Evolutionary conservation across 2,113 vertebrate genomes (phyloP).

Genomic region (Salvator merianae): DNA sequence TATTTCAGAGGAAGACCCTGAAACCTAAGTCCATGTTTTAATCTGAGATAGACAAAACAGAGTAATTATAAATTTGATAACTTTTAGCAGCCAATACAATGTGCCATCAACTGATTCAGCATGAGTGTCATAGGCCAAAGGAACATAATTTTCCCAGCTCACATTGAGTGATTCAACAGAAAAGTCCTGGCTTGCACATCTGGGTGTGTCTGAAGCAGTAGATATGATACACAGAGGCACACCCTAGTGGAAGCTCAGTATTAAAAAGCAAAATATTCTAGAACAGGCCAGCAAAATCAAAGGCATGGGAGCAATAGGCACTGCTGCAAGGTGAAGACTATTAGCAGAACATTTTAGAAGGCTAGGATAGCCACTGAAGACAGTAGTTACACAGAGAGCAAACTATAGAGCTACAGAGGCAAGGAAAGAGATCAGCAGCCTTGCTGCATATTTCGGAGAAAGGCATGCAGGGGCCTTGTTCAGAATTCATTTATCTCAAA

Average conservation of each 20-base stretch:
- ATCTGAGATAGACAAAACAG: fast-evolving
- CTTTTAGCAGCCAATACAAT: fast-evolving
- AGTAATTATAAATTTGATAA: background rate
- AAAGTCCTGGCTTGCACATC: slow-evolving; percentile 28
- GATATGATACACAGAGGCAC: fast-evolving
- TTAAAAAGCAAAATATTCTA: background rate
- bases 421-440: background rate
- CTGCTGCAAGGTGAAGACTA: fast-evolving
- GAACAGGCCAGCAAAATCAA: too few species aligned
- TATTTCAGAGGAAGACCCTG: background rate
- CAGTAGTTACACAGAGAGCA: background rate
- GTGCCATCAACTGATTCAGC: background rate
- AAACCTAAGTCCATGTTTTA: too few species aligned
- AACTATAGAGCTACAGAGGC: fast-evolving
- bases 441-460: background rate
- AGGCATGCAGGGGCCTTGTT: background rate
- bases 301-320: too few species aligned
- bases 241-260: fast-evolving
- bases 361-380: too few species aligned
- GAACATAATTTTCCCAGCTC: slow-evolving; percentile 35
- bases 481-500: background rate
- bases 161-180: slow-evolving; percentile 55
- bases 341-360: background rate
- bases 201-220: slow-evolving; percentile 1
- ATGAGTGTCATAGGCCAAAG: fast-evolving